Base-by-base conservation (phyloP, 2,797 vertebrate species). In the Phaenicophaeus curvirostris region DNA sequence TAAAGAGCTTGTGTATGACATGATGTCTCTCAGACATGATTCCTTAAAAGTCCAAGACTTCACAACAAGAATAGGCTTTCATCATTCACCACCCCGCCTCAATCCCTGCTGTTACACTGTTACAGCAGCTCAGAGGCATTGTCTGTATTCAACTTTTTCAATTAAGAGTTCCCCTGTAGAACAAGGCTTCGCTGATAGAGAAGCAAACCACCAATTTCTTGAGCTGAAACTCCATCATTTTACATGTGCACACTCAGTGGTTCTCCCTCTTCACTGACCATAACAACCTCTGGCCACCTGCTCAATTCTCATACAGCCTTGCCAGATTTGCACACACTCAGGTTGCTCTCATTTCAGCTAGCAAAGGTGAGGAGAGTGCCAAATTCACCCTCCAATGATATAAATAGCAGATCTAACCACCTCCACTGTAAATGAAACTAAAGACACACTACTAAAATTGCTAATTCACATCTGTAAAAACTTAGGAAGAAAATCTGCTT, bases 1-100 rank as follows among this genome's bases (percentile, higher is more conserved):
- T 2, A 63, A 2, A 41, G 28, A 35, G 37, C 23, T 76, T 3
- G 0, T 18, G 6, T 17, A 27, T 10, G 8, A 31, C 15, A 20
- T 11, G 3, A 30, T 25, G 9, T 27, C 28, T 27, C 6, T 46
- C 42, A 51, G 74, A 4, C 11, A 33, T 65, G 12, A 21, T 28
- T 67, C 13, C 16, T 85, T 54, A 2, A 2, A 0, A 4, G 4
- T 16, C 57, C n/a, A 50, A 55, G 31, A n/a, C 8, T 19, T 9
- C 61, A 37, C 10, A 44, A 31, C 1, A 79, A 61, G 48, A 39
- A 48, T 8, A n/a, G 8, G 3, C n/a, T 89, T 67, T 77, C 69
- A 48, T 48, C 6, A 4, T 30, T 89, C 39, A 15, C 9, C 27
- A 13, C 7, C 6, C 8, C 8, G 3, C 30, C 33, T 80, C 63